phyloP scores from a whole-genome alignment of 2,797 vertebrate species.

The Falco biarmicus region DNA sequence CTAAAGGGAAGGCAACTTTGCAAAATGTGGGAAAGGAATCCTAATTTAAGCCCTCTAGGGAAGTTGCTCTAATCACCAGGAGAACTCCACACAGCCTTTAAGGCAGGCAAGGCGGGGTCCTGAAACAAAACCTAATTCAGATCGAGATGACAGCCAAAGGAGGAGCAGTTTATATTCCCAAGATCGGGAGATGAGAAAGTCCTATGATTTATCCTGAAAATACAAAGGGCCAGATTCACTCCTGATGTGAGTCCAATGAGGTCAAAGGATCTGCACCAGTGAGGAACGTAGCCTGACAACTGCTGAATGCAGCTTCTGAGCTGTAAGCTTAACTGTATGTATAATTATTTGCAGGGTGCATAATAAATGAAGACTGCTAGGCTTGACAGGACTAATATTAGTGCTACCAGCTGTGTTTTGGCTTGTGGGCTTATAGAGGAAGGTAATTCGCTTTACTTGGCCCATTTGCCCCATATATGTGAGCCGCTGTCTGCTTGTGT shows the following conservation, averaged over 20 bases:
- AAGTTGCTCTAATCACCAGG: not conserved
- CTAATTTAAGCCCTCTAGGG: not conserved
- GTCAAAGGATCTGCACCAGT: not conserved
- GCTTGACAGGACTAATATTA: not conserved
- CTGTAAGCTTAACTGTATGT: not conserved
- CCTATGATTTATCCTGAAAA: not conserved
- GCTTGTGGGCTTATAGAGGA: not conserved
- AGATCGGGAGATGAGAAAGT: not conserved
- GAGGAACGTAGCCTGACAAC: not conserved
- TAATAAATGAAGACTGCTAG: not conserved
- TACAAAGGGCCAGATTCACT: not conserved
- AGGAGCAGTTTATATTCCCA: not conserved
- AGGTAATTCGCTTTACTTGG: slow-evolving; percentile 2
- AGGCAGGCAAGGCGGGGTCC: not conserved
- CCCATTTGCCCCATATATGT: not conserved
- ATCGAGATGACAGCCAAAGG: not conserved
- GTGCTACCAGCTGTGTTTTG: slow-evolving; percentile 36
- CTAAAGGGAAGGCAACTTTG: not conserved
- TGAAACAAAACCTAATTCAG: not conserved
- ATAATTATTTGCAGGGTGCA: slow-evolving; percentile 19
- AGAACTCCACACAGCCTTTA: not conserved
- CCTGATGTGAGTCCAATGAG: not conserved
- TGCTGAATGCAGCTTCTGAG: slow-evolving; percentile 1
- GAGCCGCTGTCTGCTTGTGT: not conserved
- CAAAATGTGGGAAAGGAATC: not conserved